A percentile compares a stretch with the other conserved stretches of the same genome.
phyloP scores from a whole-genome alignment of 2,888 invertebrate species.

The Spisula solida region DNA sequence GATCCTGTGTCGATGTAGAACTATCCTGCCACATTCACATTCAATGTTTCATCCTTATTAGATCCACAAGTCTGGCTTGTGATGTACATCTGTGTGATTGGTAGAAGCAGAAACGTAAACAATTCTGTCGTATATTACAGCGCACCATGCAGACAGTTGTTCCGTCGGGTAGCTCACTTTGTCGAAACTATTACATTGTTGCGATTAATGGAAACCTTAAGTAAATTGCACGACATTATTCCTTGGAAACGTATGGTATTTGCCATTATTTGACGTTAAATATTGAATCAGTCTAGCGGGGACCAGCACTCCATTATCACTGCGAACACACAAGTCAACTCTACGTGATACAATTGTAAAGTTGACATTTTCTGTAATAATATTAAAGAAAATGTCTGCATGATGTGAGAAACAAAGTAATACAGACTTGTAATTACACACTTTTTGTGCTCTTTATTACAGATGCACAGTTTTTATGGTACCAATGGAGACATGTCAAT shows the following conservation, averaged over 20 bases:
- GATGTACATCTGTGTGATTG: neutral
- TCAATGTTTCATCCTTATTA: no score
- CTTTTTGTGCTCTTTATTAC: neutral
- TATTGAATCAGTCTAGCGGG: slow-evolving; percentile 1
- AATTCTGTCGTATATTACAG: neutral
- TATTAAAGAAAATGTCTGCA: neutral
- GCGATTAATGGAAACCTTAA: neutral
- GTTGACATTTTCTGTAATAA: no score
- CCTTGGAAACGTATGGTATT: neutral
- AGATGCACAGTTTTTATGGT: slow-evolving; percentile 85
- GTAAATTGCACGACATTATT: neutral
- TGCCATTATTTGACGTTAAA: neutral
- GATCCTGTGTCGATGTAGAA: no score
- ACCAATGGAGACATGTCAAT: slow-evolving; percentile 87
- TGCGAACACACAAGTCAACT: neutral
- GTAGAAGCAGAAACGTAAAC: neutral
- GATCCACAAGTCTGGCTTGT: neutral
- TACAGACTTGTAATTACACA: neutral
- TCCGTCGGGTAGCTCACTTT: neutral
- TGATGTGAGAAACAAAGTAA: neutral
- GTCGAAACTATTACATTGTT: neutral
- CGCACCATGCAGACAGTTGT: neutral
- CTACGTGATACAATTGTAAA: neutral
- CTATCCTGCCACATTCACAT: no score
- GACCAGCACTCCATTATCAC: neutral